phyloP scores from a whole-genome alignment of 1,140 invertebrate species.

The Eupristina koningsbergeri region DNA sequence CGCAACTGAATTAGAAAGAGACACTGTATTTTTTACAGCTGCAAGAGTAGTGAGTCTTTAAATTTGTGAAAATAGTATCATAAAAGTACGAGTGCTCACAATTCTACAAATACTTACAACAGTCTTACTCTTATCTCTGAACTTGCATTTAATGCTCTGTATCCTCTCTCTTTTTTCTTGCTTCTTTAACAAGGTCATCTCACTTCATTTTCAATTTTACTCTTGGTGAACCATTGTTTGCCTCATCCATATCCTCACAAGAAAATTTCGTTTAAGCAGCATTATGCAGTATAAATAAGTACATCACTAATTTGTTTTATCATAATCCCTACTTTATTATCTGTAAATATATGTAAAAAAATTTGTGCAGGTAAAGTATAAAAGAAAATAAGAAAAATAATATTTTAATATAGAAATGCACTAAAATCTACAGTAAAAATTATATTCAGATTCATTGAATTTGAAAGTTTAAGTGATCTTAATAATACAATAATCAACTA shows the following conservation, averaged over 20 bases:
- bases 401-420: too few relatives aligned
- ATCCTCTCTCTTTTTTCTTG: constrained; percentile 4
- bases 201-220: constrained; percentile 50
- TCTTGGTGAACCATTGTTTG: background rate
- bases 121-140: constrained; percentile 49
- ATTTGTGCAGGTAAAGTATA: too few relatives aligned
- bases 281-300: background rate
- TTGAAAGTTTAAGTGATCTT: too few relatives aligned
- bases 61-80: constrained; percentile 60
- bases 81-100: constrained; percentile 50
- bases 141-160: background rate
- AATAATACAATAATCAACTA: too few relatives aligned
- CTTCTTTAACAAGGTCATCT: constrained; percentile 41
- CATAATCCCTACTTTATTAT: background rate
- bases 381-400: too few relatives aligned
- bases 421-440: too few relatives aligned
- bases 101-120: constrained; percentile 48
- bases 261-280: constrained; percentile 18
- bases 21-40: constrained; percentile 54
- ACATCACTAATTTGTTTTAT: background rate
- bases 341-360: background rate
- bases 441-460: too few relatives aligned
- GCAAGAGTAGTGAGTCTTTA: constrained; percentile 22
- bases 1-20: constrained; percentile 30
- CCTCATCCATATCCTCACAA: background rate